Base-by-base conservation (phyloP, 1,140 invertebrate species). In the Eciton burchellii region DNA sequence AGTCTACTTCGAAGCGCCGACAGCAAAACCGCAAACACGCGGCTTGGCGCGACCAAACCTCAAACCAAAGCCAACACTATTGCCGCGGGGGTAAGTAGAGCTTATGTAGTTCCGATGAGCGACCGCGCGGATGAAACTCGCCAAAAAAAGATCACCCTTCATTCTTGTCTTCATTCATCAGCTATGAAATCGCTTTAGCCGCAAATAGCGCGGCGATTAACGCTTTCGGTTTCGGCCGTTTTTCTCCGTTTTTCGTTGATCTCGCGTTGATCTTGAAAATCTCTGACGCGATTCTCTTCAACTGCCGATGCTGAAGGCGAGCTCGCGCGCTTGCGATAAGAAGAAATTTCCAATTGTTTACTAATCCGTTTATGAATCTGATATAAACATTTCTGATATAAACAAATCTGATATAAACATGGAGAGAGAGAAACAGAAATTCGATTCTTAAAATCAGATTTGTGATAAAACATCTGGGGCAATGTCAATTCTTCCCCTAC, bases 11-110 rank as follows among this genome's bases (percentile, higher is more conserved):
- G 79, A 82, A 91, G 89, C 85, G 92, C 90, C 91, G 91, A 92
- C 91, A 91, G 92, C 91, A 91, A 93, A 93, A 93, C 93, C 93
- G 89, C 93, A 93, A 94, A 93, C 92, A 92, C 91, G 92, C 91
- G 92, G 92, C 91, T 94, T 93, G 90, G 88, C 89, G 90, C 90
- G 89, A 90, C 91, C 90, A 92, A 92, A 93, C 89, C 91, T 88
- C 90, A 93, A 93, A 93, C 93, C 92, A 93, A 91, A 93, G 92
- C 91, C 90, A 93, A 93, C 89, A 92, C 89, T 90, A 91, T 89
- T 90, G 89, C 88, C 91, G 86, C 82, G 88, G 84, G 91, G 87
- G 89, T 91, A 92, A 92, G 90, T 91, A 90, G 88, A 91, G 91
- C 89, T 92, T 92, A 90, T 90, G 90, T 90, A 92, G 91, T 92